Evolutionary conservation across 1,140 invertebrate species (phyloP).

Genomic region (Drusus annulatus): DNA sequence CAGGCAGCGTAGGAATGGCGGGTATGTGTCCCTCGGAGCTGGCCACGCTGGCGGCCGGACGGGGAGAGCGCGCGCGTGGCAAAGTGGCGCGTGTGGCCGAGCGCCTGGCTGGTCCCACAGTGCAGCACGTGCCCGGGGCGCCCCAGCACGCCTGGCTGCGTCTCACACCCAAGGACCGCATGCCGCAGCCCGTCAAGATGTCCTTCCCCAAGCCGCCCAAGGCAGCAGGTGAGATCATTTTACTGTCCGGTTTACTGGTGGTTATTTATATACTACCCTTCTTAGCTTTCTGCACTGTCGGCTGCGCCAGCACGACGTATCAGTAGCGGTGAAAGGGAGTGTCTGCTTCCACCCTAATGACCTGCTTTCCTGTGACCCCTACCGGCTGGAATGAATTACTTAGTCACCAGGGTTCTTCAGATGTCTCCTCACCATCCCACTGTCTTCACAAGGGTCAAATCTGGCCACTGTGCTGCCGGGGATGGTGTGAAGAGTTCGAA

Average conservation of each 20-base stretch:
- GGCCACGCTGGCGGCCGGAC: conserved; percentile 73
- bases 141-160: conserved; percentile 84
- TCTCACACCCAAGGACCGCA: conserved; percentile 83
- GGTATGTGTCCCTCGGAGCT: conserved; percentile 76
- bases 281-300: too few relatives aligned
- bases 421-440: too few relatives aligned
- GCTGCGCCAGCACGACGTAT: too few relatives aligned
- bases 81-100: conserved; percentile 85
- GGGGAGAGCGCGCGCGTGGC: conserved; percentile 72
- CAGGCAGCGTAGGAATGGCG: conserved; percentile 76
- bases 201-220: conserved; percentile 92
- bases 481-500: too few relatives aligned
- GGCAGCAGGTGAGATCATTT: conserved; percentile 74
- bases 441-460: too few relatives aligned
- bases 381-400: too few relatives aligned
- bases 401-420: too few relatives aligned
- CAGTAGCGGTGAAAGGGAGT: too few relatives aligned
- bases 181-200: conserved; percentile 84
- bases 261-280: too few relatives aligned
- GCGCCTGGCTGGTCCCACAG: conserved; percentile 76
- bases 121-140: conserved; percentile 72
- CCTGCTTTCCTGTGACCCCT: too few relatives aligned
- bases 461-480: too few relatives aligned
- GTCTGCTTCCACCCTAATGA: too few relatives aligned
- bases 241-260: not conserved